Evolutionary conservation across 2,888 invertebrate genomes (phyloP).

Genomic region (Mythimna loreyi): DNA sequence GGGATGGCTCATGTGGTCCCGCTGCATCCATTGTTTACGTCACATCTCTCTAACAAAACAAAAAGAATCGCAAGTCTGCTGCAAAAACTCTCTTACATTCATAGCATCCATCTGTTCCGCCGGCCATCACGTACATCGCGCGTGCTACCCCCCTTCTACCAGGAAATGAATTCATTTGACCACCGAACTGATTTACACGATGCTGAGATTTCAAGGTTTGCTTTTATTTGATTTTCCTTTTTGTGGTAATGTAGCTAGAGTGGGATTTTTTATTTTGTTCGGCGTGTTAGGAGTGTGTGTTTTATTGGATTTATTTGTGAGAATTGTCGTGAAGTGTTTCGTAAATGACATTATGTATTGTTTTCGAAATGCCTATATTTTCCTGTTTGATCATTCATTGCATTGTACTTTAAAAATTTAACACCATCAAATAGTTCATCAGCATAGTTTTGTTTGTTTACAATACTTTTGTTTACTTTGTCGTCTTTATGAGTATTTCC

Average conservation of each 20-base stretch:
- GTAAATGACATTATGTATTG: conserved; percentile 27
- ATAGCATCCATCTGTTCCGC: conserved; percentile 55
- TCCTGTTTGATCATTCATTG: background rate
- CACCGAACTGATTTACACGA: conserved; percentile 61
- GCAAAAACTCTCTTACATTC: conserved; percentile 57
- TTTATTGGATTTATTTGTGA: conserved; percentile 56
- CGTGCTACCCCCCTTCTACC: conserved; percentile 41
- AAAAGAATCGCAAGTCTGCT: conserved; percentile 35
- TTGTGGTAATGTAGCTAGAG: conserved; percentile 41
- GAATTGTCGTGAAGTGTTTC: conserved; percentile 41
- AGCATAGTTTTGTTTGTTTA: background rate
- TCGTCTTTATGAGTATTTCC: no score
- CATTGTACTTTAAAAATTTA: background rate
- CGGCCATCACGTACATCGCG: conserved; percentile 58
- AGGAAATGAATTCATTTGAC: conserved; percentile 61
- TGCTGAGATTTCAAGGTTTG: conserved; percentile 52
- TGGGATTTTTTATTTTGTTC: conserved; percentile 49
- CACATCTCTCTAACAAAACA: conserved; percentile 44
- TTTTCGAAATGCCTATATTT: background rate
- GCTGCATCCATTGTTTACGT: conserved; percentile 57
- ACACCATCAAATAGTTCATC: no score
- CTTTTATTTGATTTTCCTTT: conserved; percentile 62
- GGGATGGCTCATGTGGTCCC: conserved; percentile 53
- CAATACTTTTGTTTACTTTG: background rate
- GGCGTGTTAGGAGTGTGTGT: conserved; percentile 44